Percentiles rank a stretch among this genome's conserved stretches.
phyloP scores from a whole-genome alignment of 1,140 invertebrate genomes.

The Nasonia giraulti region DNA sequence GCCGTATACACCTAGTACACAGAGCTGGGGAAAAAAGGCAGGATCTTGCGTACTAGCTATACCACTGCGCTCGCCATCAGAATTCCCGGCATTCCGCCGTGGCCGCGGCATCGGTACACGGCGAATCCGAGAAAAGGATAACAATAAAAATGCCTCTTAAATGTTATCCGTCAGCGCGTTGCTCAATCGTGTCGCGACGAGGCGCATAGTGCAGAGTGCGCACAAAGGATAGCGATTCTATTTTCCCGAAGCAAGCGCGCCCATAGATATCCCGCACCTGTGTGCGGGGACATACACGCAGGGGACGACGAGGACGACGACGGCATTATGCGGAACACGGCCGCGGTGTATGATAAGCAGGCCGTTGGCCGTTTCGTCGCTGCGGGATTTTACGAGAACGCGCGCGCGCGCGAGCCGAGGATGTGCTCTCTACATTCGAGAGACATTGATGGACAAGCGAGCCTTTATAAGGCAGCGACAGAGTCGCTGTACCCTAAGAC shows the following conservation, averaged over 20 bases:
- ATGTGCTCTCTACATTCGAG: constrained; percentile 62
- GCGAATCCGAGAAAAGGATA: background rate
- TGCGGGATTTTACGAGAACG: constrained; percentile 67
- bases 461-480: constrained; percentile 69
- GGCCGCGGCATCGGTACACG: too few relatives aligned
- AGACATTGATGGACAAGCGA: constrained; percentile 74
- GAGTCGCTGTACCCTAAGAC: constrained; percentile 54
- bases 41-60: background rate
- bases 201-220: background rate
- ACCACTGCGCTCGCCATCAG: background rate
- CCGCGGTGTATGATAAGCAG: constrained; percentile 61
- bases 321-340: constrained; percentile 58
- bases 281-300: background rate
- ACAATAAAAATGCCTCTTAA: constrained; percentile 47
- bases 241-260: constrained; percentile 19
- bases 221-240: constrained; percentile 8
- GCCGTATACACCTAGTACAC: background rate
- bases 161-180: constrained; percentile 51
- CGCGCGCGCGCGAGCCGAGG: constrained; percentile 49
- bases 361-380: constrained; percentile 65
- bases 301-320: constrained; percentile 5
- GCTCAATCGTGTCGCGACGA: constrained; percentile 31
- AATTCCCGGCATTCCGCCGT: background rate
- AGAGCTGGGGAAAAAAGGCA: background rate
- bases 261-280: background rate